phyloP scores from a whole-genome alignment of 2,888 invertebrate genomes.

The Lasioglossum marginatum region DNA sequence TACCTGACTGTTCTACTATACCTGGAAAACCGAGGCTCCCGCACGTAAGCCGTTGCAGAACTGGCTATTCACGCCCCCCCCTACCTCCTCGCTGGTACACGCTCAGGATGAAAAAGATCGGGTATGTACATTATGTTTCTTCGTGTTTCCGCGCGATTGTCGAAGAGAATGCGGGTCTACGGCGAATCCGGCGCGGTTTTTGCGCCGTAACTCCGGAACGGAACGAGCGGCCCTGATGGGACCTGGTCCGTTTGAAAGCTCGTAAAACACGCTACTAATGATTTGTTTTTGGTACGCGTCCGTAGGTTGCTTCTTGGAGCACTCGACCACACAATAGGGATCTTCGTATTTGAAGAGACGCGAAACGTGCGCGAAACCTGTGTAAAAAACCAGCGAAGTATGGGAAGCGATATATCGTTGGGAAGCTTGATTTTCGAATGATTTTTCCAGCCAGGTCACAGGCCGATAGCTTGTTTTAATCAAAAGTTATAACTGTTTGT shows the following conservation, averaged over 20 bases:
- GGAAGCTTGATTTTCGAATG: neutral
- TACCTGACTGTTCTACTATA: neutral
- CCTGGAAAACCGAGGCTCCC: neutral
- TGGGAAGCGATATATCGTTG: neutral
- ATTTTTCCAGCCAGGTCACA: neutral
- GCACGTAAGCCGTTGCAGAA: neutral
- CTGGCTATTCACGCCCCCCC: neutral
- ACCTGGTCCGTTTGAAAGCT: neutral
- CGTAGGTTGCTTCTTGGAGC: neutral
- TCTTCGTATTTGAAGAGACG: neutral
- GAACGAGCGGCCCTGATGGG: neutral
- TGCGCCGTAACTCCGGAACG: neutral
- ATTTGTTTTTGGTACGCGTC: neutral
- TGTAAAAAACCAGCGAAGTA: neutral
- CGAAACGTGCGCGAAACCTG: neutral
- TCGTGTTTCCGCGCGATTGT: neutral
- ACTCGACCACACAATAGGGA: neutral
- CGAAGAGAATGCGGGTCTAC: neutral
- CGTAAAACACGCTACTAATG: neutral
- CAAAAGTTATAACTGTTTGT: neutral
- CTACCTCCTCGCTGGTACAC: neutral
- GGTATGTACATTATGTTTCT: neutral
- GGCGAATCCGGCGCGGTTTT: neutral
- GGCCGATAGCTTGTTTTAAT: neutral
- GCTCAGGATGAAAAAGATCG: neutral